Evolutionary conservation across 92 coral and sea anemone genomes (phyloP), one percentile per base, ranked within the genome.

Genomic region (Paragorgia papillata): DNA sequence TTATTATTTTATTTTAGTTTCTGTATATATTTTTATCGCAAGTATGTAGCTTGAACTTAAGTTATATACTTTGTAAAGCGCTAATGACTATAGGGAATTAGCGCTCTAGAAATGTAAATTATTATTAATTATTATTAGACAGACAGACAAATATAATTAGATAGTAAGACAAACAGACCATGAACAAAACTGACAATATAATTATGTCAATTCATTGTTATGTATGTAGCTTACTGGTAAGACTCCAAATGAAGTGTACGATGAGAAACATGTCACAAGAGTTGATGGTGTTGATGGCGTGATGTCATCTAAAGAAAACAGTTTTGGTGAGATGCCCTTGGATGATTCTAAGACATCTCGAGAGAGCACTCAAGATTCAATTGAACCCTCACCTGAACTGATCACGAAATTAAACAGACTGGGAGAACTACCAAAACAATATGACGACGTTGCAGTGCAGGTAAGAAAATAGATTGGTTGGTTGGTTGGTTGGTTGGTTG

Each of bases 361-460:
- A 34, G 85, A 78, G 44, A 32, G 21, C 24, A 33, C 46, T 26
- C 49, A 83, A 21, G 57, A 64, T 48, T 68, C 51, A 6, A 80
- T 66, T 53, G 88, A 91, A 50, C 98, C 97, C n/a, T 89, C 97
- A 49, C 89, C 84, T 33, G 92, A 91, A 73, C 71, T 94, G 83
- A 85, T 90, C 17, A 96, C 90, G 60, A 88, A 92, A 67, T 87
- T 94, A 33, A 89, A 87, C 58, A 87, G 87, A 50, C 87, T 94
- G 62, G 92, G 97, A 20, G 95, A 94, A 63, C 82, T 94, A 43
- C 83, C 94, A 15, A 92, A 85, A 3, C 81, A 88, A 57, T 88
- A 91, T 64, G 86, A 60, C 28, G 81, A 58, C 14, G 90, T 92
- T 0, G 97, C 79, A n/a, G 84, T 89, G 32, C 78, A 71, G 78